Conservation (phyloP, 2,888 invertebrate genomes). For the Drosophila acutilabella region DNA sequence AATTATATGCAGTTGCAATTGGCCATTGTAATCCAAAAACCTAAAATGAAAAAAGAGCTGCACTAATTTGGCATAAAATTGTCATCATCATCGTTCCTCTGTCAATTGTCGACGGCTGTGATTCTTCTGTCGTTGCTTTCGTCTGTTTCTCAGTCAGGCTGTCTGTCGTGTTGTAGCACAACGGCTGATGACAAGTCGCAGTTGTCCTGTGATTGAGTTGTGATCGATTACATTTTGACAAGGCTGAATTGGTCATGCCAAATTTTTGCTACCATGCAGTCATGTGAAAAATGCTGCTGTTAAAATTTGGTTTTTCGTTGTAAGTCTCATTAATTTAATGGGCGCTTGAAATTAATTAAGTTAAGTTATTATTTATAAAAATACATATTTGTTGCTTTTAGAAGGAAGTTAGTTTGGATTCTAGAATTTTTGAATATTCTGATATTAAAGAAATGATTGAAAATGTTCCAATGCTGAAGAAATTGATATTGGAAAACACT, state of each 20-base stretch:
- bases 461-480: too few species aligned
- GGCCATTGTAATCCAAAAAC: conserved; percentile 12
- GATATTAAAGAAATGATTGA: too few species aligned
- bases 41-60: conserved; percentile 61
- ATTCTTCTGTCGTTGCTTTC: neutral
- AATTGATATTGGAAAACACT: too few species aligned
- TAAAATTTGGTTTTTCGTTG: neutral
- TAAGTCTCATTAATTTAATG: neutral
- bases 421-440: too few species aligned
- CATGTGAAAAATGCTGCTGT: conserved; percentile 48
- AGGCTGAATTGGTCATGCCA: conserved; percentile 71
- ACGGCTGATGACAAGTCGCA: conserved; percentile 56
- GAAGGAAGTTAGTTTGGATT: too few species aligned
- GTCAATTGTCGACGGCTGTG: conserved; percentile 38
- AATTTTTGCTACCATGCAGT: conserved; percentile 41
- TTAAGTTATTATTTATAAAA: too few species aligned
- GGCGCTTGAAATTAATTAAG: neutral
- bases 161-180: conserved; percentile 9
- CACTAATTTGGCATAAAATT: conserved; percentile 83
- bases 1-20: conserved; percentile 59
- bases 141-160: neutral
- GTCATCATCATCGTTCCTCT: conserved; percentile 41
- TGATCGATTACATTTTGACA: conserved; percentile 84
- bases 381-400: too few species aligned
- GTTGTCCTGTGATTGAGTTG: conserved; percentile 76